Evolutionary conservation across 2,888 invertebrate species (phyloP).

Genomic region (Stenodema calcarata): DNA sequence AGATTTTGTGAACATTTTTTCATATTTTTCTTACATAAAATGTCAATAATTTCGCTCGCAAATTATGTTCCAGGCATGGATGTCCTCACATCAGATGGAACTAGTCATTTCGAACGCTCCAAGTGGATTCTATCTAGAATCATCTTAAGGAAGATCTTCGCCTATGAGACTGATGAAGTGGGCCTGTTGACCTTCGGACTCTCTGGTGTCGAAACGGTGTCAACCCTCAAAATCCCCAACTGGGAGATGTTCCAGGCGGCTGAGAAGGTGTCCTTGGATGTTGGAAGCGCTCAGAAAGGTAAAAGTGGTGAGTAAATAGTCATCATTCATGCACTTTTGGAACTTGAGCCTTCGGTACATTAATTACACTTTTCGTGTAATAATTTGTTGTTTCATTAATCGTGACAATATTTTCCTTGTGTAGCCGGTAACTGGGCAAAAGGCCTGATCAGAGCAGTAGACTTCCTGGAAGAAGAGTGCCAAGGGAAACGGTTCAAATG

Average conservation of each 20-base stretch:
- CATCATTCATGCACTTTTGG: too few relatives aligned
- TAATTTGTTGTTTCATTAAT: too few relatives aligned
- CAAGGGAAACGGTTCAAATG: slow-evolving; percentile 46
- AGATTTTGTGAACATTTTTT: too few relatives aligned
- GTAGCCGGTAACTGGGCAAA: slow-evolving; percentile 44
- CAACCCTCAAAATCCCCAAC: slow-evolving; percentile 14
- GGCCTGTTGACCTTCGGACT: slow-evolving; percentile 46
- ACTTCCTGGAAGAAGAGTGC: slow-evolving; percentile 48
- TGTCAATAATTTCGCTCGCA: too few relatives aligned
- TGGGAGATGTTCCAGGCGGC: slow-evolving; percentile 41
- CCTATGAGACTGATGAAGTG: slow-evolving; percentile 50
- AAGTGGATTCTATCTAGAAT: slow-evolving; percentile 32
- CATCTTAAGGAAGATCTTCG: slow-evolving; percentile 52
- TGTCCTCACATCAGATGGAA: slow-evolving; percentile 26
- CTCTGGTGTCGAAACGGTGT: slow-evolving; percentile 33
- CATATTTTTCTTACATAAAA: too few relatives aligned
- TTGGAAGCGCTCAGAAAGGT: background rate
- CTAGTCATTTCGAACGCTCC: slow-evolving; percentile 48
- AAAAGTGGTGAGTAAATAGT: too few relatives aligned
- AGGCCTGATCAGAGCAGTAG: slow-evolving; percentile 42
- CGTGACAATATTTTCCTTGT: background rate
- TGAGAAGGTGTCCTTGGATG: background rate
- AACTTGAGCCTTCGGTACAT: too few relatives aligned
- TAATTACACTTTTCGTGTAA: too few relatives aligned
- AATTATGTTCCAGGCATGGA: background rate